Base-by-base conservation (phyloP, 2,797 vertebrate genomes). In the Microctenopoma lineatum region DNA sequence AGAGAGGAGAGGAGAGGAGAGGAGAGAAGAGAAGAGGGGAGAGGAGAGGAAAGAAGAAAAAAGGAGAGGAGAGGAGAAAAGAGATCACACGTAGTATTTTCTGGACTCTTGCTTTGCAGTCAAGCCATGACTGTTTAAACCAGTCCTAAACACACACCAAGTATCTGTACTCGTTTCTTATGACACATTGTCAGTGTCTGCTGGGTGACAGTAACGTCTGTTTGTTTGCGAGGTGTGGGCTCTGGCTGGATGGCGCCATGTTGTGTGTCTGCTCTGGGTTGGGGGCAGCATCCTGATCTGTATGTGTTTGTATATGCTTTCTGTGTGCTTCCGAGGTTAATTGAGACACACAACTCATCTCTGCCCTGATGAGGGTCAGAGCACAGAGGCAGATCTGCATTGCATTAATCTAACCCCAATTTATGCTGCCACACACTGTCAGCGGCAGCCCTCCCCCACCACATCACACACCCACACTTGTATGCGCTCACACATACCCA, bases 291-390 rank as follows among this genome's bases (percentile, higher is more conserved):
- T 80, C 77, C 56, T 61, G 68, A 75, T 80, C 45, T 78, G 73
- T 69, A 71, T 81, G 64, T 85, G 73, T 89, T 84, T 91, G 73
- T 80, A 65, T 85, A 70, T 59, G 72, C 81, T 79, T 86, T 78
- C 70, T 63, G 56, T 81, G 83, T 82, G 84, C 72, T 81, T 63
- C 76, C 21, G 81, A 73, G 90, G 92, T 92, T 92, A 92, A 92
- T 92, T 91, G 90, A 92, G 91, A 92, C 88, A 91, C 89, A 91
- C 85, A 89, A 80, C 89, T 90, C 90, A 92, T 92, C 89, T 87
- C 87, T 88, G 89, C 85, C 89, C 91, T 90, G 90, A 92, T 90
- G 89, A 89, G 90, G 91, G 91, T 92, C 91, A 92, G 83, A 91
- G 90, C 90, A 90, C 86, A 87, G 79, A 84, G 85, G 84, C 84